Percentiles rank a stretch among this genome's conserved stretches.
phyloP scores from a whole-genome alignment of 1,140 invertebrate genomes.

The Stegodyphus dumicola region DNA sequence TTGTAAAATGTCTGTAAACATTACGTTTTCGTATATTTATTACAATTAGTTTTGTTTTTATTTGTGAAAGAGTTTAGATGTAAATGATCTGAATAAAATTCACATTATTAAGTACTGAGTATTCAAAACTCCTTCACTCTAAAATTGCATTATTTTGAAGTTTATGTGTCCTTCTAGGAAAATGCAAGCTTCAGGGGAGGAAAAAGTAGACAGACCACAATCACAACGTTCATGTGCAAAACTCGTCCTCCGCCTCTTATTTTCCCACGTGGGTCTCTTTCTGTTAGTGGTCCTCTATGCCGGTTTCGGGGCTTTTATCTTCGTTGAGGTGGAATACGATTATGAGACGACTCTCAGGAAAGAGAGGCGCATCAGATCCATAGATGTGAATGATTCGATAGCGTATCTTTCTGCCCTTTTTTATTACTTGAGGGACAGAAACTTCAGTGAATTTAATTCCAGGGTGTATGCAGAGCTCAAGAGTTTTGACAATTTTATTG shows the following conservation, averaged over 20 bases:
- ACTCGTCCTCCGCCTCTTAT: slow-evolving; percentile 62
- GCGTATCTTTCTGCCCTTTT: slow-evolving; percentile 63
- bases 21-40: too few species aligned
- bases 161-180: too few species aligned
- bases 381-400: slow-evolving; percentile 63
- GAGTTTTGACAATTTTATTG: slow-evolving; percentile 63
- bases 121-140: too few species aligned
- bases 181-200: not conserved
- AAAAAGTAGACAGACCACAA: not conserved
- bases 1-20: too few species aligned
- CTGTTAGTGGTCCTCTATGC: slow-evolving; percentile 64
- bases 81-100: too few species aligned
- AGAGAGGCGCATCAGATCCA: slow-evolving; percentile 43
- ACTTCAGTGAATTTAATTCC: slow-evolving; percentile 48
- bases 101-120: too few species aligned
- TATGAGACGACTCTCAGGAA: slow-evolving; percentile 60
- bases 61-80: too few species aligned
- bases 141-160: too few species aligned
- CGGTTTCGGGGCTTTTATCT: slow-evolving; percentile 62
- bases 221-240: slow-evolving; percentile 42
- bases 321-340: slow-evolving; percentile 57
- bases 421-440: slow-evolving; percentile 63
- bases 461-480: slow-evolving; percentile 62
- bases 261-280: slow-evolving; percentile 65
- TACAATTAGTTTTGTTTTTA: too few species aligned